Evolutionary conservation across 2,797 vertebrate genomes (phyloP).

Genomic region (Propithecus deckenii): DNA sequence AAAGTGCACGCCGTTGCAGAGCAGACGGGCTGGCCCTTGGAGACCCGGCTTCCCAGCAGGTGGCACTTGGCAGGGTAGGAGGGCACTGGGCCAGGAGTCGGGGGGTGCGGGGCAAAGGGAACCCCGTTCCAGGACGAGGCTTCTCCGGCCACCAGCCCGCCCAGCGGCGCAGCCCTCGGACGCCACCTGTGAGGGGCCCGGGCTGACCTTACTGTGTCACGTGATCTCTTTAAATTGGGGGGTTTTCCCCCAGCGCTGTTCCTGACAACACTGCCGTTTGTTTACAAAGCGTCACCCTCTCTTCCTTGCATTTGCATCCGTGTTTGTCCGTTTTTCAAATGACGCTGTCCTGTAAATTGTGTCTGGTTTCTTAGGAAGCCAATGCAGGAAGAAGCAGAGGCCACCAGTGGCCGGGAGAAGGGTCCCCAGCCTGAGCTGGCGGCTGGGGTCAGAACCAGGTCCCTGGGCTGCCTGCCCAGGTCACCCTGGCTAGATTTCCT

Average conservation of each 20-base stretch:
- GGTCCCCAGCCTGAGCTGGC: neutral
- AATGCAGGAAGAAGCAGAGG: neutral
- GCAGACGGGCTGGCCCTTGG: neutral
- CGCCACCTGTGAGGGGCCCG: fast-evolving
- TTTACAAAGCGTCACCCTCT: neutral
- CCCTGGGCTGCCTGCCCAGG: neutral
- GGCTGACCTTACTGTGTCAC: neutral
- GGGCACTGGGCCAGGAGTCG: neutral
- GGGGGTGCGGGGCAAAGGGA: fast-evolving
- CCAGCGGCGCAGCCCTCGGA: fast-evolving
- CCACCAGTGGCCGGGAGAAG: fast-evolving
- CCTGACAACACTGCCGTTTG: too few species aligned
- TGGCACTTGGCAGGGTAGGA: neutral
- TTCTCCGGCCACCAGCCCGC: neutral
- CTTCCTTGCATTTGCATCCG: neutral
- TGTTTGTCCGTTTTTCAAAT: neutral
- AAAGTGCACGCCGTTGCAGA: neutral
- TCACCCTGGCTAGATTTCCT: neutral
- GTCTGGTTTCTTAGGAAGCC: neutral
- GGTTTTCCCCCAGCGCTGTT: too few species aligned
- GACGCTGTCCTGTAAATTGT: neutral
- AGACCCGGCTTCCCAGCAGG: too few species aligned
- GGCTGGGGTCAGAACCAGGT: too few species aligned
- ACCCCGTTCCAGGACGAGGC: neutral
- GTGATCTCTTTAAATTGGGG: neutral